Percentiles rank a stretch among this genome's conserved stretches.
These are phyloP conservation scores for Lithophane leautieri DNA, from an alignment of 2,888 invertebrate species.

Conservation along the genomic window DNA sequence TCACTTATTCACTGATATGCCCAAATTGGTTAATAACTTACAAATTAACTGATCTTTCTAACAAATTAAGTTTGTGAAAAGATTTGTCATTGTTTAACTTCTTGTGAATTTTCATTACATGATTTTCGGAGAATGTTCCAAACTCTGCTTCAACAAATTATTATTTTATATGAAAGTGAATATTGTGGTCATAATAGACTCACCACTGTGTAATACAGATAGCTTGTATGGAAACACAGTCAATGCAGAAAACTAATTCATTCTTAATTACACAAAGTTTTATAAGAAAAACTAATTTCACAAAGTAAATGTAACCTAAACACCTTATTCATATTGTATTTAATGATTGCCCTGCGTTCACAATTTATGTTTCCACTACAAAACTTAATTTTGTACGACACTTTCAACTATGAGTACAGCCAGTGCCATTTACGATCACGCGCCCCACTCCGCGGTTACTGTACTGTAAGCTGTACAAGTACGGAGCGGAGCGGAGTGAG, in stretches of 20 bases:
- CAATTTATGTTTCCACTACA: not conserved
- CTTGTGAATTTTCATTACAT: not conserved
- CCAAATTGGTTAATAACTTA: constrained; percentile 38
- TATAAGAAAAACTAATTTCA: not conserved
- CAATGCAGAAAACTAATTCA: constrained; percentile 35
- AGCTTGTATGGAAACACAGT: constrained; percentile 44
- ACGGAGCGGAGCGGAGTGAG: too few relatives aligned
- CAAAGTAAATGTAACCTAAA: not conserved
- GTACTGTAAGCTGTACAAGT: too few relatives aligned
- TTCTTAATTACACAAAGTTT: not conserved
- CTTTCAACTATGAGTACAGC: not conserved
- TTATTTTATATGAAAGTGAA: not conserved
- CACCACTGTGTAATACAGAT: constrained; percentile 7
- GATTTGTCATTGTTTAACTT: constrained; percentile 7
- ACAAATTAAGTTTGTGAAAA: constrained; percentile 5
- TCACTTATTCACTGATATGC: constrained; percentile 48
- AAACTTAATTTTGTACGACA: not conserved
- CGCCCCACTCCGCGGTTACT: too few relatives aligned
- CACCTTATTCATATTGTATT: not conserved
- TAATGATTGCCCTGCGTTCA: not conserved
- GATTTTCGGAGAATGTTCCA: not conserved
- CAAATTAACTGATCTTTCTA: constrained; percentile 9
- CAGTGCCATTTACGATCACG: too few relatives aligned
- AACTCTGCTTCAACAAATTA: constrained; percentile 14
- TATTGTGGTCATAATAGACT: constrained; percentile 10